These are phyloP conservation scores for Drosophila colorata DNA, from an alignment of 2,888 invertebrate species.

Conservation along the genomic window DNA sequence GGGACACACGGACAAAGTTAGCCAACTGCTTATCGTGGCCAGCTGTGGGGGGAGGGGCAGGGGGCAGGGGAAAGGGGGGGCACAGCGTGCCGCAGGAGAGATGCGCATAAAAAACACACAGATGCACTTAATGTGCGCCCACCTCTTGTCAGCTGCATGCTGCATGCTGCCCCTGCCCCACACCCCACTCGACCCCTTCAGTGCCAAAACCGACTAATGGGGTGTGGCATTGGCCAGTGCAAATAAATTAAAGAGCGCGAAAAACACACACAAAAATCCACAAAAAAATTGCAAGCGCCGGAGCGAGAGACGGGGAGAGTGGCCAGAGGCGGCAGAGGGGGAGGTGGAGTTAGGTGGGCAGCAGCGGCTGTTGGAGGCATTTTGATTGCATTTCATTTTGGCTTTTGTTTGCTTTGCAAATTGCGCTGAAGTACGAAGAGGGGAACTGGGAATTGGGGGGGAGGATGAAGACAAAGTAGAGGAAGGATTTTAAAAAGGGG, in stretches of 20 bases:
- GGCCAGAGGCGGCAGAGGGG: neutral
- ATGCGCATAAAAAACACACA: constrained; percentile 40
- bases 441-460: neutral
- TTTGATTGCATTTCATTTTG: constrained; percentile 78
- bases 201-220: constrained; percentile 59
- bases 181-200: neutral
- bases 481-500: no score
- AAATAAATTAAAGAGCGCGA: constrained; percentile 77
- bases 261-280: constrained; percentile 55
- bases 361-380: constrained; percentile 43
- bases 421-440: constrained; percentile 50
- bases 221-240: constrained; percentile 76
- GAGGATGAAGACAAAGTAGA: neutral
- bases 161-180: neutral
- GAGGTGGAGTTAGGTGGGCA: constrained; percentile 6
- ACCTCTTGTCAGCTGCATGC: constrained; percentile 25
- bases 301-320: neutral
- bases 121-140: constrained; percentile 64
- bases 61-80: neutral
- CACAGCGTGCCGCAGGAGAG: constrained; percentile 9
- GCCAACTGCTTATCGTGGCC: constrained; percentile 57
- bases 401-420: constrained; percentile 76
- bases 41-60: neutral
- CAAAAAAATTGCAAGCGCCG: constrained; percentile 20
- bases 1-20: constrained; percentile 32